A percentile compares a stretch with the other conserved stretches of the same genome.
Evolutionary conservation across 2,888 invertebrate genomes (phyloP).

Genomic region (Theretra japonica): DNA sequence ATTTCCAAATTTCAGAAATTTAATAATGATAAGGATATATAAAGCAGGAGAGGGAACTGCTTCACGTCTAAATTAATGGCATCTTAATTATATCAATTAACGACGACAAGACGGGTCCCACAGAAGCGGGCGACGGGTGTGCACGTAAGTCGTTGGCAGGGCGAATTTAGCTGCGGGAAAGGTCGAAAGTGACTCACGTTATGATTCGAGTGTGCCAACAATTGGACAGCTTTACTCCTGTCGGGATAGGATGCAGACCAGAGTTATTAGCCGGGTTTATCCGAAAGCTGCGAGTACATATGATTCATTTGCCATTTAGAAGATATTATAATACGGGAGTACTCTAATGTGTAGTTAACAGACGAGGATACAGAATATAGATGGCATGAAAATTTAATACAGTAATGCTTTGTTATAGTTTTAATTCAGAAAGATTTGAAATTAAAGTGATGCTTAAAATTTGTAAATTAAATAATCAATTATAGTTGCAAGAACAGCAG

Average conservation of each 20-base stretch:
- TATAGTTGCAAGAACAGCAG: background rate
- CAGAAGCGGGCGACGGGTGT: slow-evolving; percentile 26
- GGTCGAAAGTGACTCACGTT: slow-evolving; percentile 72
- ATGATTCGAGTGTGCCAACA: slow-evolving; percentile 50
- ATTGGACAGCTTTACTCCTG: slow-evolving; percentile 38
- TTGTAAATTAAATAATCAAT: background rate
- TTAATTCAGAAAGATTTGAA: no score
- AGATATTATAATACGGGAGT: no score
- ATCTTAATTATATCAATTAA: slow-evolving; percentile 64
- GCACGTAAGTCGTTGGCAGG: slow-evolving; percentile 65
- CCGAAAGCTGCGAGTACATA: background rate
- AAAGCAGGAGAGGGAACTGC: background rate
- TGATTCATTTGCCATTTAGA: background rate
- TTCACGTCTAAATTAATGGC: slow-evolving; percentile 42
- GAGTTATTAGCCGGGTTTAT: background rate
- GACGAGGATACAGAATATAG: background rate
- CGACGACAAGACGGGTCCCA: slow-evolving; percentile 45
- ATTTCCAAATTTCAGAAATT: no score
- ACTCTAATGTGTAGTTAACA: background rate
- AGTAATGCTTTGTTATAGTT: no score
- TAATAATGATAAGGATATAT: no score
- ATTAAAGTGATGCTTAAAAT: no score
- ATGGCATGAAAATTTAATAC: no score
- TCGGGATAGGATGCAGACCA: slow-evolving; percentile 37
- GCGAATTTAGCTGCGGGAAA: slow-evolving; percentile 77